Percentiles rank a stretch among this genome's conserved stretches.
Evolutionary conservation across 2,888 invertebrate species (phyloP).

Genomic region (Vanessa cardui): DNA sequence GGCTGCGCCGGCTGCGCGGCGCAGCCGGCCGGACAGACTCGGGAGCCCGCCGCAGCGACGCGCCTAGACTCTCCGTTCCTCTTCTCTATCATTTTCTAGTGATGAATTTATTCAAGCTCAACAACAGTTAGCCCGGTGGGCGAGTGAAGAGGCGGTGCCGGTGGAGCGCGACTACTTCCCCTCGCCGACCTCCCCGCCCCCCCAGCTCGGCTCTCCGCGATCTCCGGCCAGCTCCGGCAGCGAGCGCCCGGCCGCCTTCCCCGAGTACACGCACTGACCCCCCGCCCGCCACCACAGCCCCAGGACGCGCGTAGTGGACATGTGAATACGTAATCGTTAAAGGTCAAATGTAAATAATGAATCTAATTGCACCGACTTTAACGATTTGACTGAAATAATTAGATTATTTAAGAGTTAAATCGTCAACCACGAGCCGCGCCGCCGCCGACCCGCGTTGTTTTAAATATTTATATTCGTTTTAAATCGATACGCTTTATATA

Average conservation of each 20-base stretch:
- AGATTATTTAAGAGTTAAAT: conserved; percentile 60
- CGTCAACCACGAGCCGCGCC: conserved; percentile 54
- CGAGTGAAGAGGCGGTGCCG: conserved; percentile 92
- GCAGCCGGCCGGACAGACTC: conserved; percentile 30
- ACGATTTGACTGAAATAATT: conserved; percentile 76
- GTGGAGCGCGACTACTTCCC: conserved; percentile 79
- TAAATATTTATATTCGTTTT: conserved; percentile 66
- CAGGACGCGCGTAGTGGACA: conserved; percentile 70
- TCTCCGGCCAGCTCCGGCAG: conserved; percentile 67
- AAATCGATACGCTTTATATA: conserved; percentile 77
- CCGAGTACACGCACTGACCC: conserved; percentile 63
- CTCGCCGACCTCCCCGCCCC: conserved; percentile 56
- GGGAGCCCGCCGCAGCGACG: conserved; percentile 51
- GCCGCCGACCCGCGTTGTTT: conserved; percentile 55
- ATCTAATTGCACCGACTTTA: conserved; percentile 66
- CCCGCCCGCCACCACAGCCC: conserved; percentile 69
- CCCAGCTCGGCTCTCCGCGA: conserved; percentile 44
- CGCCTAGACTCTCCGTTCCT: conserved; percentile 85
- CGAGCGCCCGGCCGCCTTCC: conserved; percentile 67
- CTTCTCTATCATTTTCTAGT: conserved; percentile 95
- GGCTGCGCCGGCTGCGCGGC: neutral
- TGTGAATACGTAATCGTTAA: conserved; percentile 68
- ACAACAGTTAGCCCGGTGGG: conserved; percentile 97
- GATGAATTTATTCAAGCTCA: conserved; percentile 99
- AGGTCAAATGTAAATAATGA: conserved; percentile 72